Conservation (phyloP, 2,888 invertebrate genomes). For the Euproctis similis region DNA sequence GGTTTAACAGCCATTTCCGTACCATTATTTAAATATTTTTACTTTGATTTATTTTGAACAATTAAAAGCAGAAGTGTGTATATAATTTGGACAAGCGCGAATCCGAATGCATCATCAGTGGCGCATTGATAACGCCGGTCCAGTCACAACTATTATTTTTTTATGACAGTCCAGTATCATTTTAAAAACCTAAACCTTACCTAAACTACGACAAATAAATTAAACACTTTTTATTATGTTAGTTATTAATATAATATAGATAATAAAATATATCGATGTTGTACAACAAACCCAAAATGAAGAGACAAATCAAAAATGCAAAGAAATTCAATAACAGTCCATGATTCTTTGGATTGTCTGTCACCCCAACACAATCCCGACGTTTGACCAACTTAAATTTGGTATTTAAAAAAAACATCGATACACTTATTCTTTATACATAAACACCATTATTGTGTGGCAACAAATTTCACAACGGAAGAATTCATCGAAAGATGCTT, state of each 20-base stretch:
- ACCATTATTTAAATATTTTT: slow-evolving; percentile 17
- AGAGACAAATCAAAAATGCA: slow-evolving; percentile 63
- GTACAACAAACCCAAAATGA: slow-evolving; percentile 47
- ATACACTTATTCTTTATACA: neutral
- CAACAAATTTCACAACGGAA: slow-evolving; percentile 13
- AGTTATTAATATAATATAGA: too few relatives aligned
- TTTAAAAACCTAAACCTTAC: too few relatives aligned
- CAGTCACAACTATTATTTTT: too few relatives aligned
- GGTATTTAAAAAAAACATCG: slow-evolving; percentile 2
- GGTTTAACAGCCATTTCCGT: slow-evolving; percentile 36
- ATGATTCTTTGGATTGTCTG: slow-evolving; percentile 62
- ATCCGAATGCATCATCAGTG: too few relatives aligned
- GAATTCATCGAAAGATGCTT: slow-evolving; percentile 23
- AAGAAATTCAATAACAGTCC: slow-evolving; percentile 69
- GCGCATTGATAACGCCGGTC: too few relatives aligned
- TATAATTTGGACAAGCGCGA: too few relatives aligned
- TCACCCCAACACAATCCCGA: slow-evolving; percentile 58
- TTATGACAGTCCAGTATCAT: too few relatives aligned
- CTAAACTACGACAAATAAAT: too few relatives aligned
- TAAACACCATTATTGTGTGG: slow-evolving; percentile 33
- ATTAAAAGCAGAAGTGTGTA: too few relatives aligned
- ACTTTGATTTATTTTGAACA: too few relatives aligned
- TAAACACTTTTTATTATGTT: too few relatives aligned
- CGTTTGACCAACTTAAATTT: slow-evolving; percentile 24
- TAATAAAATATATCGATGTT: slow-evolving; percentile 31